These are phyloP conservation scores for Porites evermanni DNA, from an alignment of 92 coral and sea anemone species.

Conservation along the genomic window DNA sequence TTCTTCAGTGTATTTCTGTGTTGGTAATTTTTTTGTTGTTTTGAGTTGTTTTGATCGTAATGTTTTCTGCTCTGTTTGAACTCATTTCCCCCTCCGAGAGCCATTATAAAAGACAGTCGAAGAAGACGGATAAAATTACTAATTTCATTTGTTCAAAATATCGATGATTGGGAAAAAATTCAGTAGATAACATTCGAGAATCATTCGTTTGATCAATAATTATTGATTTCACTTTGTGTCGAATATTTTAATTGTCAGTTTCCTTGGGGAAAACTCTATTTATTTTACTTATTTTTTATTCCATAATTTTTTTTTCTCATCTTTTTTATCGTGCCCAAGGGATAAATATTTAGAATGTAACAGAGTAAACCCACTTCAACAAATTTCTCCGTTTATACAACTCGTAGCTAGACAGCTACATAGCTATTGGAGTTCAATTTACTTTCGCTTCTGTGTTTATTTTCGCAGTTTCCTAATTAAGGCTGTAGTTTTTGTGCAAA, in stretches of 20 bases:
- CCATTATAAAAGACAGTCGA: conserved; percentile 42
- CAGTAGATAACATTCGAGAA: conserved; percentile 41
- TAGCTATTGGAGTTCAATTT: conserved; percentile 43
- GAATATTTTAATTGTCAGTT: conserved; percentile 44
- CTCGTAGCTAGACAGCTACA: conserved; percentile 12
- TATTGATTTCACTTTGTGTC: conserved; percentile 45
- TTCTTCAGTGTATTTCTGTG: conserved; percentile 66
- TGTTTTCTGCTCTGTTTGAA: conserved; percentile 33
- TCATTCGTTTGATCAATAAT: conserved; percentile 25
- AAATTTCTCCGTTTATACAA: conserved; percentile 25
- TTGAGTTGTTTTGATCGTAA: conserved; percentile 49
- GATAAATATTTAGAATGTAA: conserved; percentile 42
- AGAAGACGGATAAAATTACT: conserved; percentile 37
- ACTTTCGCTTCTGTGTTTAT: conserved; percentile 34
- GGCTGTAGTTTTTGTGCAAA: conserved; percentile 15
- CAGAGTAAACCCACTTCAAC: conserved; percentile 41
- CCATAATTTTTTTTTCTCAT: neutral
- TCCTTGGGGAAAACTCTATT: conserved; percentile 37
- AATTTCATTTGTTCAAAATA: conserved; percentile 56
- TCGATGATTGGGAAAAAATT: conserved; percentile 41
- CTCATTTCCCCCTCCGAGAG: conserved; percentile 49
- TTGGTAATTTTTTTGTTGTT: conserved; percentile 70
- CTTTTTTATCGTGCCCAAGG: conserved; percentile 16
- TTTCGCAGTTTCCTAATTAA: conserved; percentile 33
- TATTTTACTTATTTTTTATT: conserved; percentile 29